phyloP scores from a whole-genome alignment of 2,888 invertebrate species.

The Tetranychus truncatus region DNA sequence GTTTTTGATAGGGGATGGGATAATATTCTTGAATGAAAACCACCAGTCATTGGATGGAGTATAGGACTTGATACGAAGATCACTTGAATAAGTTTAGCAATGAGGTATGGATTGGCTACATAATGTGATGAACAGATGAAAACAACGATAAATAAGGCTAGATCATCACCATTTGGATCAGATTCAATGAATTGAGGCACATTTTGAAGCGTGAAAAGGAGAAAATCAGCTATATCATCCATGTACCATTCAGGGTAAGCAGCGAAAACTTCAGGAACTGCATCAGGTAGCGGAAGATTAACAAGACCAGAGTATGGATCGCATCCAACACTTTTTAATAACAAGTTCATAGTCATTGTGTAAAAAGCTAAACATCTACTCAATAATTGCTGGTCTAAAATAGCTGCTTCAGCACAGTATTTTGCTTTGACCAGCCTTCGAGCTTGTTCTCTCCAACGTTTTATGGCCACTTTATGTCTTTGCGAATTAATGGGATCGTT shows the following conservation, averaged over 20 bases:
- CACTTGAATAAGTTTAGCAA: slow-evolving; percentile 87
- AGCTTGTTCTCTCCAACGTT: slow-evolving; percentile 68
- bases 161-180: slow-evolving; percentile 35
- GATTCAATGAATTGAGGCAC: slow-evolving; percentile 39
- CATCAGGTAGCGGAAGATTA: not conserved
- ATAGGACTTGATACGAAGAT: slow-evolving; percentile 39
- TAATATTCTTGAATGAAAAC: slow-evolving; percentile 57
- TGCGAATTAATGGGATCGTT: slow-evolving; percentile 48
- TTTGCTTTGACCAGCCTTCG: slow-evolving; percentile 57
- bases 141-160: slow-evolving; percentile 70
- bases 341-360: slow-evolving; percentile 59
- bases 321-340: slow-evolving; percentile 36
- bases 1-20: slow-evolving; percentile 65
- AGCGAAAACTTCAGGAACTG: slow-evolving; percentile 50
- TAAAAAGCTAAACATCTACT: slow-evolving; percentile 68
- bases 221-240: slow-evolving; percentile 89
- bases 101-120: slow-evolving; percentile 86
- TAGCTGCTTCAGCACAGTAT: slow-evolving; percentile 70
- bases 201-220: slow-evolving; percentile 63
- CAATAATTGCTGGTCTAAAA: slow-evolving; percentile 65
- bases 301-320: slow-evolving; percentile 27
- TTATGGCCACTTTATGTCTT: slow-evolving; percentile 61
- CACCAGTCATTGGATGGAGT: slow-evolving; percentile 35
- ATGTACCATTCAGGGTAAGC: slow-evolving; percentile 90
- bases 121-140: slow-evolving; percentile 74